Percentiles rank a stretch among this genome's conserved stretches.
Conservation (phyloP, 2,888 invertebrate species). For the Drosophila colorata region DNA sequence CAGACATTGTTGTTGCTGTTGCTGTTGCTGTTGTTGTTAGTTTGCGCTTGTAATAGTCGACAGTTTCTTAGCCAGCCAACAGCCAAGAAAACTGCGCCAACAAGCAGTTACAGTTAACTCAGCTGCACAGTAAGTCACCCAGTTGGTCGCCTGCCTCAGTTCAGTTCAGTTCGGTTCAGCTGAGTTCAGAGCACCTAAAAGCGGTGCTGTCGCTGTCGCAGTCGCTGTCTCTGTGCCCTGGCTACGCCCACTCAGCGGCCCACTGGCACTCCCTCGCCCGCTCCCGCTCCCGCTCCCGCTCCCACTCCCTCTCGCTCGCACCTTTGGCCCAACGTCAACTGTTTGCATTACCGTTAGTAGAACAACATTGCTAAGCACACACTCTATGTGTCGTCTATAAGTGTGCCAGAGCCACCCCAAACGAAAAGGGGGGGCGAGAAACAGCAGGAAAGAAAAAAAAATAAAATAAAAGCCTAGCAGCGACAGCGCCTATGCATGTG, state of each 20-base stretch:
- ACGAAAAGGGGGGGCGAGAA: conserved; percentile 8
- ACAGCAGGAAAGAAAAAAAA: conserved; percentile 9
- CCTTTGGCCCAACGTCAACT: conserved; percentile 52
- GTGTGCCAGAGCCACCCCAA: conserved; percentile 73
- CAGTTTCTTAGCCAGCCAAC: conserved; percentile 42
- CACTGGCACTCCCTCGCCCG: not conserved
- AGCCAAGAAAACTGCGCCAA: conserved; percentile 33
- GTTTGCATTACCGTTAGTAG: conserved; percentile 81
- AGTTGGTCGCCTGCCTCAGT: conserved; percentile 34
- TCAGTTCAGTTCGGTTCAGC: conserved; percentile 50
- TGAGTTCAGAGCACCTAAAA: conserved; percentile 69
- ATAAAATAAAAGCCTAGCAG: conserved; percentile 58
- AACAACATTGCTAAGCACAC: conserved; percentile 77
- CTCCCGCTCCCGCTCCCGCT: conserved; percentile 2
- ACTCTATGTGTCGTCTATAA: conserved; percentile 73
- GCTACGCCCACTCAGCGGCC: conserved; percentile 34
- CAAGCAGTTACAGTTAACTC: conserved; percentile 20
- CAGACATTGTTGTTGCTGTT: conserved; percentile 60
- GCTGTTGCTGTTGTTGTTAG: conserved; percentile 18
- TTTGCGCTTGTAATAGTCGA: conserved; percentile 45
- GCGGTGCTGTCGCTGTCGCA: conserved; percentile 32
- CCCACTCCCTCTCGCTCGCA: conserved; percentile 10
- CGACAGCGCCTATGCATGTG: conserved; percentile 51
- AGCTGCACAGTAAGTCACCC: conserved; percentile 57
- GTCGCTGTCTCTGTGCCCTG: conserved; percentile 10